Evolutionary conservation across 1,140 invertebrate genomes (phyloP).

Genomic region (Polypedilum pembai): DNA sequence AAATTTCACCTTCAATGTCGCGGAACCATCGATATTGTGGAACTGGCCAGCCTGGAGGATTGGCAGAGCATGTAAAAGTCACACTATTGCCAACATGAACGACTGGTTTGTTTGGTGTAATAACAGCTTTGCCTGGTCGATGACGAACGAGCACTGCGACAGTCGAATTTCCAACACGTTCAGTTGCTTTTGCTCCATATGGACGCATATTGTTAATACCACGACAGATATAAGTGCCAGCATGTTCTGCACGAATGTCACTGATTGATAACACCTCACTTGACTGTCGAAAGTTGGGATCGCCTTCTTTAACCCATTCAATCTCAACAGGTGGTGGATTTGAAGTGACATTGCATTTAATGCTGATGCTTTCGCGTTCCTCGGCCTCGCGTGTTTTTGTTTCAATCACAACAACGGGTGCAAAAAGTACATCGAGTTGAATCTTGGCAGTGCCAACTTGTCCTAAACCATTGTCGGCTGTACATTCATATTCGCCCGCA

Average conservation of each 20-base stretch:
- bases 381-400: constrained; percentile 69
- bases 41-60: constrained; percentile 79
- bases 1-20: constrained; percentile 54
- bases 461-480: constrained; percentile 74
- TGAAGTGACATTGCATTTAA: constrained; percentile 78
- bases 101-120: constrained; percentile 74
- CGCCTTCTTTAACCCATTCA: constrained; percentile 79
- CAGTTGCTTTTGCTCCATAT: constrained; percentile 54
- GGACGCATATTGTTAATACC: constrained; percentile 75
- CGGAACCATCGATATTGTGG: constrained; percentile 84
- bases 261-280: constrained; percentile 66
- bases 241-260: constrained; percentile 68
- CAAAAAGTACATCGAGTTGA: constrained; percentile 76
- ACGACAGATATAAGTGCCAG: constrained; percentile 77
- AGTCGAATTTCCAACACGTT: constrained; percentile 63
- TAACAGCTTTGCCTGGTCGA: constrained; percentile 73
- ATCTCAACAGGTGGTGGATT: constrained; percentile 72
- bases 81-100: constrained; percentile 76
- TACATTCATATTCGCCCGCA: constrained; percentile 77
- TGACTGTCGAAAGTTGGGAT: constrained; percentile 70
- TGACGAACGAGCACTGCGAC: constrained; percentile 78
- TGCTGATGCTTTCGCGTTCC: constrained; percentile 71
- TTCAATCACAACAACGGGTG: constrained; percentile 69
- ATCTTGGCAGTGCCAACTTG: constrained; percentile 70
- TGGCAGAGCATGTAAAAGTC: constrained; percentile 76